These are phyloP conservation scores for Neolamprologus hecqui DNA, from an alignment of 2,113 vertebrate genomes.

Conservation along the genomic window DNA sequence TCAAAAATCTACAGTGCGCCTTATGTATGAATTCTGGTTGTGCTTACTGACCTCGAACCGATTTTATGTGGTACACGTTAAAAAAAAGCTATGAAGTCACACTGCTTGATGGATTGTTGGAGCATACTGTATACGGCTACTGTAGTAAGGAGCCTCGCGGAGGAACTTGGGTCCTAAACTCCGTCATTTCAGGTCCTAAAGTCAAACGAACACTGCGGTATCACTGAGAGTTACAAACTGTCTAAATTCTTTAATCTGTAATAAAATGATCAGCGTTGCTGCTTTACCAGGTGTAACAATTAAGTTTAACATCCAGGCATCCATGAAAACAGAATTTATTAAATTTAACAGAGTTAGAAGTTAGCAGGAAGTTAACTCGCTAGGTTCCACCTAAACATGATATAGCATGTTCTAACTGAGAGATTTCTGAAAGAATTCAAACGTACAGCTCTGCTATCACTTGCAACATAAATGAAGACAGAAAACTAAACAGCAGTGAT, in stretches of 20 bases:
- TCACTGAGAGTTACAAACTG: not conserved
- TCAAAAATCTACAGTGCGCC: rapidly evolving
- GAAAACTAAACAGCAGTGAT: too few relatives aligned
- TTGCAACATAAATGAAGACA: too few relatives aligned
- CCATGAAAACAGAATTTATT: too few relatives aligned
- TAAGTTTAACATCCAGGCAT: not conserved
- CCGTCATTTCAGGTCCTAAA: rapidly evolving
- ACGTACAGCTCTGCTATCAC: too few relatives aligned
- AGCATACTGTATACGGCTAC: not conserved
- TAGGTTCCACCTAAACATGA: too few relatives aligned
- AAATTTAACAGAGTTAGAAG: too few relatives aligned
- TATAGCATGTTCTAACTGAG: too few relatives aligned
- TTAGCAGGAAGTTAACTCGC: too few relatives aligned
- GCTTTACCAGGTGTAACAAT: not conserved
- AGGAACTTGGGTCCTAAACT: not conserved
- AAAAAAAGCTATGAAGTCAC: not conserved
- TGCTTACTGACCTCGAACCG: not conserved
- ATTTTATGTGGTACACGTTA: not conserved
- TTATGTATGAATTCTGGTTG: not conserved
- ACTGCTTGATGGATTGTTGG: not conserved
- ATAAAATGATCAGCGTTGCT: not conserved
- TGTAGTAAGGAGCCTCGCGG: rapidly evolving
- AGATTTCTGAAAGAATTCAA: too few relatives aligned
- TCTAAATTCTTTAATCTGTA: not conserved
- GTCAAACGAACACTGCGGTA: not conserved